These are phyloP conservation scores for Sardinella longiceps DNA, from an alignment of 2,797 vertebrate species.

Conservation along the genomic window DNA sequence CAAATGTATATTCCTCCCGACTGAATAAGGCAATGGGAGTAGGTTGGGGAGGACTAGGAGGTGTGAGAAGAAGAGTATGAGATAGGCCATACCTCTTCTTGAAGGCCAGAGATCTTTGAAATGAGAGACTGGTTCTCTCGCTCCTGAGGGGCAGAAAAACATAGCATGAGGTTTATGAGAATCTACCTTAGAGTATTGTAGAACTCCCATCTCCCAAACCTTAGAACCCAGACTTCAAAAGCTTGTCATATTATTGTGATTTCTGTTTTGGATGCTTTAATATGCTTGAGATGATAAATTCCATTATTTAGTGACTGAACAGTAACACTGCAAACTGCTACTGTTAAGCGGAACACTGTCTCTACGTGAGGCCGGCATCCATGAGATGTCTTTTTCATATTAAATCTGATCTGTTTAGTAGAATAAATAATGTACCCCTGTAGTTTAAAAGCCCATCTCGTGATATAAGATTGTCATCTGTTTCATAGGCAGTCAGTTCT, in stretches of 20 bases:
- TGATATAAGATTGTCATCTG: background rate
- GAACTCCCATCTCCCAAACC: background rate
- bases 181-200: no score
- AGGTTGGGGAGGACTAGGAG: background rate
- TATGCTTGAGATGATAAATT: no score
- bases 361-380: no score
- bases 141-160: slow-evolving; percentile 70
- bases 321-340: no score
- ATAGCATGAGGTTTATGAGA: background rate
- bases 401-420: background rate
- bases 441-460: background rate
- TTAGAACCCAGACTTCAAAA: background rate
- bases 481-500: background rate
- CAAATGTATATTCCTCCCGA: no score
- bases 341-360: no score
- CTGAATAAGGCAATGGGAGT: background rate
- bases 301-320: no score
- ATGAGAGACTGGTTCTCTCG: slow-evolving; percentile 84
- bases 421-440: background rate
- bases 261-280: no score
- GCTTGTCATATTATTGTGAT: no score
- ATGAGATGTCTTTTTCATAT: background rate
- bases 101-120: slow-evolving; percentile 79
- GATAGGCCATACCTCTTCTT: slow-evolving; percentile 83
- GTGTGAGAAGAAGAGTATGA: background rate